Percentiles rank a stretch among this genome's conserved stretches.
Conservation (phyloP, 2,888 invertebrate genomes). For the Yponomeuta evonymella region DNA sequence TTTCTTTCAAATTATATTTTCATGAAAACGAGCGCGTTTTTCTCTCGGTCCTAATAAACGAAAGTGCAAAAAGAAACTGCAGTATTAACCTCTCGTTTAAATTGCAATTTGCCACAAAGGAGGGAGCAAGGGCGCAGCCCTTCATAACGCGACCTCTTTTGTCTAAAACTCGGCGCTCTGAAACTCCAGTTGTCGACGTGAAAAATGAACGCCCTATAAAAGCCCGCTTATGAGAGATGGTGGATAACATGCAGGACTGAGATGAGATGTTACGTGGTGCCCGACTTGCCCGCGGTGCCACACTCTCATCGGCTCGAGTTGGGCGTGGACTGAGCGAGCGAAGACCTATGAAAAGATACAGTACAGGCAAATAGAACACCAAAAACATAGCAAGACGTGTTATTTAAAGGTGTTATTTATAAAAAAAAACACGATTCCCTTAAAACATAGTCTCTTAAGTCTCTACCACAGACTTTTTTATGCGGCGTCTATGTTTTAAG, state of each 20-base stretch:
- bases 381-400: too few species aligned
- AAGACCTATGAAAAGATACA: not conserved
- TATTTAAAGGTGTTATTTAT: too few species aligned
- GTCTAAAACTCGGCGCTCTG: not conserved
- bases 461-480: too few species aligned
- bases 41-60: too few species aligned
- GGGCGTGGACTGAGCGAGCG: not conserved
- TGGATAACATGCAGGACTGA: not conserved
- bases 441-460: too few species aligned
- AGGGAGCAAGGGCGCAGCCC: not conserved
- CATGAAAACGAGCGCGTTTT: too few species aligned
- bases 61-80: too few species aligned
- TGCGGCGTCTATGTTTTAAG: too few species aligned
- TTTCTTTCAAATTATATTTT: too few species aligned
- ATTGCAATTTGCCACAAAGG: not conserved
- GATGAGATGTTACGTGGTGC: not conserved
- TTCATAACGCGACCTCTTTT: not conserved
- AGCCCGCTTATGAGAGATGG: conserved; percentile 1
- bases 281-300: not conserved
- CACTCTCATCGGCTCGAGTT: not conserved
- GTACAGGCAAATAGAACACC: too few species aligned
- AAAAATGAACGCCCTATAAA: not conserved
- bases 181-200: not conserved
- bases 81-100: not conserved
- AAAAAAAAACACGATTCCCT: too few species aligned